Percentiles rank a stretch among this genome's conserved stretches.
phyloP scores from a whole-genome alignment of 2,113 vertebrate species.

The Microtus oregoni region DNA sequence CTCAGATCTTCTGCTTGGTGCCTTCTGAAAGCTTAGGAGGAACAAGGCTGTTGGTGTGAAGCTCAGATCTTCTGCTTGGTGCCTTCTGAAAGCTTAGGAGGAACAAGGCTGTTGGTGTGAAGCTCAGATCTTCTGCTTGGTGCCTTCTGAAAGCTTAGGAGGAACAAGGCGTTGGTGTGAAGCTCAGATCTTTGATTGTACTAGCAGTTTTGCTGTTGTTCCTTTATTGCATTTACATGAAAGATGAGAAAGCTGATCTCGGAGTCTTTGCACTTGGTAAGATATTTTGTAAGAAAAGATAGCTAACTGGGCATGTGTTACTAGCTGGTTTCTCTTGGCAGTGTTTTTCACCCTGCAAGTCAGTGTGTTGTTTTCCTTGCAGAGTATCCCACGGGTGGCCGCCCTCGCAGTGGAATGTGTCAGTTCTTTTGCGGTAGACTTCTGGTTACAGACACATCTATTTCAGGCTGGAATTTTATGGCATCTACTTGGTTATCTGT shows the following conservation, averaged over 20 bases:
- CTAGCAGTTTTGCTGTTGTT: background rate
- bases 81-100: background rate
- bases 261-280: background rate
- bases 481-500: constrained; percentile 96
- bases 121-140: background rate
- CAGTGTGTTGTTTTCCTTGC: constrained; percentile 32
- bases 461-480: constrained; percentile 97
- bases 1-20: background rate
- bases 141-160: background rate
- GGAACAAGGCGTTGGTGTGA: background rate
- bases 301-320: background rate
- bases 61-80: background rate
- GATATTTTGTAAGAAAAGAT: background rate
- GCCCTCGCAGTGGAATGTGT: constrained; percentile 95
- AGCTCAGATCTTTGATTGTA: background rate
- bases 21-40: background rate
- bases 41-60: background rate
- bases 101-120: background rate
- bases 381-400: constrained; percentile 94
- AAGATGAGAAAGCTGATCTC: background rate
- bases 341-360: background rate
- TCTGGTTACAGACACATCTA: constrained; percentile 97
- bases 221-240: background rate
- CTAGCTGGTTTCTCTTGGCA: background rate
- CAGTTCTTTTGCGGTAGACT: constrained; percentile 97